Base-by-base conservation (phyloP, 2,797 vertebrate species). In the Myotis findleyi region DNA sequence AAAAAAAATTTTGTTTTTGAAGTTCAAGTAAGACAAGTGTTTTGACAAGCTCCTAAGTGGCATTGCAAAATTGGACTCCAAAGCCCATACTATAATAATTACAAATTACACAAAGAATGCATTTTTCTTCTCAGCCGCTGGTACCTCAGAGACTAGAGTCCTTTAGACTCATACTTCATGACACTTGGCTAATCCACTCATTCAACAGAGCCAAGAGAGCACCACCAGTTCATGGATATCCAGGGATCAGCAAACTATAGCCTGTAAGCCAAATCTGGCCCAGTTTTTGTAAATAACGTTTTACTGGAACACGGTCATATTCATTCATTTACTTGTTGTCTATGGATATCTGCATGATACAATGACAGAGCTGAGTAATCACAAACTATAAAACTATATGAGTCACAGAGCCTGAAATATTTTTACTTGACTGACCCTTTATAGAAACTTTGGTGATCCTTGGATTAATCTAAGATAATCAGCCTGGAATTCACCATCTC, bases 241-340 rank as follows among this genome's bases (percentile, higher is more conserved):
- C 41, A 86, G 82, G 85, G 44, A 53, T 81, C n/a, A 72, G 36
- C 41, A 53, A 93, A 69, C 41, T 16, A 57, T 0, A 44, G 47
- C 66, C 90, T 55, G 1, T 4, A 44, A 49, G 44, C 59, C 62
- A 87, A 66, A 64, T 49, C 47, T 27, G 27, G 53, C 77, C 36
- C 55, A 20, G 30, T 41, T 84, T 87, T 75, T 89, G 11, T 85
- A 71, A 92, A 81, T 81, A 71, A 83, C 86, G 41, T 82, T 84
- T 69, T 85, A 87, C 55, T 41, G 44, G 33, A 89, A 81, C 47
- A 82, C 25, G 72, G 18, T 57, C 25, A 59, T 36, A 20, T 1
- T 44, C 41, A 84, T 62, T 87, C 27, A 76, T 47, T 93, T 87
- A 53, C 18, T 62, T 68, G 6, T 62, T 68, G 8, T 64, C 44